Base-by-base conservation (phyloP, 2,888 invertebrate species). In the Stratiomys singularior region DNA sequence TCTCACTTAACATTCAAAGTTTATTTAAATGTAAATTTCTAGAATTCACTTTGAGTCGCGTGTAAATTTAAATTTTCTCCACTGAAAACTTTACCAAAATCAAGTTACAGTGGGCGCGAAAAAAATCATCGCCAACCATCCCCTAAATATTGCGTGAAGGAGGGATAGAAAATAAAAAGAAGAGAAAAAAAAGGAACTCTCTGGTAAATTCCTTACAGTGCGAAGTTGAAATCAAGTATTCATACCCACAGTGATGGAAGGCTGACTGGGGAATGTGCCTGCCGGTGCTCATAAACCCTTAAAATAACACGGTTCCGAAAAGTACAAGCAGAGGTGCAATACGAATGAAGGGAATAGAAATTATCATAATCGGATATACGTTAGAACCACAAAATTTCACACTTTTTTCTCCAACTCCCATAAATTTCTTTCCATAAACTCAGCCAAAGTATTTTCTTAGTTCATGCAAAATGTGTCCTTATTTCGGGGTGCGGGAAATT, bases 361-460 rank as follows among this genome's bases (percentile, higher is more conserved):
- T 72, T 72, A 72, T 72, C 71, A 72, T 72, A 72, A 72, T 72
- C 71, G 52, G 71, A 56, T 72, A 72, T 72, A 56, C 56, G 52
- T 56, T 46, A 72, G 52, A 72, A 72, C 71, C 71, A 52, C 71
- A 23, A 56, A 72, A 52, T 11, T 52, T 67, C 44, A 3, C 44
- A 37, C 67, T 44, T 37, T 21, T 56, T 67, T 44, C 21, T 67
- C 3, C 64, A 28, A 52, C 37, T 23, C 9, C 5, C 23, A 0
- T 23, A 25, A 4, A 9, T 5, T 47, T 69, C 46, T 69, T 27
- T 27, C 46, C 9, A 23, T 9, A 3, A n/a, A 37, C 30, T 28
- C 37, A n/a, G n/a, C 60, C 9, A 37, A 60, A 60, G 23, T 60
- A 1, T 21, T 21, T 60, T n/a, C 25, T 60, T 60, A 3, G 56